Conservation (phyloP, 2,888 invertebrate genomes). For the Epinotia bilunana region DNA sequence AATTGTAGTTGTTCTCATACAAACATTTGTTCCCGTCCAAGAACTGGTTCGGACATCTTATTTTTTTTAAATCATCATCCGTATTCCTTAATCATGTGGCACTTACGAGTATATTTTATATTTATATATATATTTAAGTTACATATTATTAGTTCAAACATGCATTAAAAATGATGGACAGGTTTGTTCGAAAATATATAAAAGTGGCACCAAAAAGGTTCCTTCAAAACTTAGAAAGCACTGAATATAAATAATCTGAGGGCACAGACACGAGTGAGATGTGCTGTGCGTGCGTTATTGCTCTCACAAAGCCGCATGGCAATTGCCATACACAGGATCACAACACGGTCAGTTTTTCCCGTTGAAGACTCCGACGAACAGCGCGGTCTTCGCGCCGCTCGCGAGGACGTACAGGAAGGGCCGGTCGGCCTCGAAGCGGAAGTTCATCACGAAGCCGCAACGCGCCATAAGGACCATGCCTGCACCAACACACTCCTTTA, state of each 20-base stretch:
- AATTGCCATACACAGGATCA: not conserved
- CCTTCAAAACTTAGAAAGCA: too few relatives aligned
- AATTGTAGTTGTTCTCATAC: too few relatives aligned
- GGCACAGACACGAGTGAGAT: not conserved
- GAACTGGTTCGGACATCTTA: too few relatives aligned
- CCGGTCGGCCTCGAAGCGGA: slow-evolving; percentile 70
- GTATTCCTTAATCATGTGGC: too few relatives aligned
- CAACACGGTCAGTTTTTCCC: slow-evolving; percentile 49
- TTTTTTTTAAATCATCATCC: too few relatives aligned
- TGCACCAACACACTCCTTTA: slow-evolving; percentile 56
- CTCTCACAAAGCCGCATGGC: not conserved
- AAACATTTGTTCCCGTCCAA: too few relatives aligned
- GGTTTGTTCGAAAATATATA: too few relatives aligned
- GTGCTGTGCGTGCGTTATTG: not conserved
- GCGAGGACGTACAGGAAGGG: slow-evolving; percentile 73
- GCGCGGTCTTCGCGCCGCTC: slow-evolving; percentile 55
- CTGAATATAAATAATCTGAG: not conserved
- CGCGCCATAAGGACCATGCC: slow-evolving; percentile 78
- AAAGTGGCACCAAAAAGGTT: too few relatives aligned
- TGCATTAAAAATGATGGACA: too few relatives aligned
- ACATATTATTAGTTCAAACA: too few relatives aligned
- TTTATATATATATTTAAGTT: too few relatives aligned
- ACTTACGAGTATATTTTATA: too few relatives aligned
- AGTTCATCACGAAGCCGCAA: slow-evolving; percentile 61
- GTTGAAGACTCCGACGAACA: slow-evolving; percentile 69